Evolutionary conservation across 2,113 vertebrate species (phyloP).

Genomic region (Callocephalon fimbriatum): DNA sequence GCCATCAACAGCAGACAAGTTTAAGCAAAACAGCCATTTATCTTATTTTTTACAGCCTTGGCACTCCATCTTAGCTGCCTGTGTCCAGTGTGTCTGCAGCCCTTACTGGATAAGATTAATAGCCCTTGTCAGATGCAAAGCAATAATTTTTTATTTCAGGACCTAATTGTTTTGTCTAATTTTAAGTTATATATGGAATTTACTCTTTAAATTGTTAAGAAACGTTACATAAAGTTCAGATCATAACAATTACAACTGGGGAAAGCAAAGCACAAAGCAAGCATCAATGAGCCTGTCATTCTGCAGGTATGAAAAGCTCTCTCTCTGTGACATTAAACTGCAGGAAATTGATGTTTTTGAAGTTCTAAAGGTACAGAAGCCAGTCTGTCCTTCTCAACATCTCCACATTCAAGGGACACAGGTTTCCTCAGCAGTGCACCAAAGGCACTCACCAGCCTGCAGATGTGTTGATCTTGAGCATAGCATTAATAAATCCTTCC

Average conservation of each 20-base stretch:
- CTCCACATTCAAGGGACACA: neutral
- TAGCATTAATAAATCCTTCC: neutral
- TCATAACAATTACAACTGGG: neutral
- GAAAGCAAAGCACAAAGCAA: neutral
- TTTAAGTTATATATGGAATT: neutral
- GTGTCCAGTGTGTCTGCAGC: neutral
- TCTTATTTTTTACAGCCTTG: neutral
- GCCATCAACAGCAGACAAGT: neutral
- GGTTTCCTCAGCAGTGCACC: neutral
- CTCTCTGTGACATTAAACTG: neutral
- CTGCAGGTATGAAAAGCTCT: neutral
- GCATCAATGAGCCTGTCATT: neutral
- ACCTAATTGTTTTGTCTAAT: neutral
- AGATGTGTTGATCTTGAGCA: neutral
- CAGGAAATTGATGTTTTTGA: neutral
- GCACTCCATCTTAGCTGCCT: neutral
- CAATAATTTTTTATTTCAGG: neutral
- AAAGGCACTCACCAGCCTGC: neutral
- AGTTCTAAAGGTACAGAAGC: neutral
- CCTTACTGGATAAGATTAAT: neutral
- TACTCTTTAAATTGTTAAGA: neutral
- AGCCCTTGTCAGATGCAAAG: neutral
- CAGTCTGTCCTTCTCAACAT: neutral
- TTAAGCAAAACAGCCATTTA: neutral
- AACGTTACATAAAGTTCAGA: neutral